phyloP scores from a whole-genome alignment of 2,888 invertebrate genomes.

The Eumerus sabulonum region DNA sequence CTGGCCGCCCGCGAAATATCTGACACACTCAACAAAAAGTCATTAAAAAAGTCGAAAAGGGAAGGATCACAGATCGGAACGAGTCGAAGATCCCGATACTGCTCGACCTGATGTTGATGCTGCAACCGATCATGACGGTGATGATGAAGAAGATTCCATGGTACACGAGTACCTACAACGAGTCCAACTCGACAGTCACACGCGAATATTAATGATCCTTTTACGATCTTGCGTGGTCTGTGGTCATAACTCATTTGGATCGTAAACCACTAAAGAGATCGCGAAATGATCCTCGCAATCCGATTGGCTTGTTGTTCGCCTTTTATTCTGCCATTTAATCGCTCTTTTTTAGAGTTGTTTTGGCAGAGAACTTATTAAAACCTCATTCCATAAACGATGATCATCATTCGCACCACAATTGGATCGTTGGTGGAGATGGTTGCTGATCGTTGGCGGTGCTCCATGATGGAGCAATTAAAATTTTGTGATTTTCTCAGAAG shows the following conservation, averaged over 20 bases:
- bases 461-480: conserved; percentile 68
- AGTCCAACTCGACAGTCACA: conserved; percentile 13
- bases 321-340: conserved; percentile 13
- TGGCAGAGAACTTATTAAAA: conserved; percentile 58
- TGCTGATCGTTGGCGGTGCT: not conserved
- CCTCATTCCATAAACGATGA: conserved; percentile 52
- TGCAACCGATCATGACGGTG: no score
- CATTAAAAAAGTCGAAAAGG: conserved; percentile 48
- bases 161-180: not conserved
- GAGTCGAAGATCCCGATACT: conserved; percentile 41
- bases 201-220: conserved; percentile 76
- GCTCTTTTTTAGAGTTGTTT: conserved; percentile 33
- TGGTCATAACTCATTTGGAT: conserved; percentile 76
- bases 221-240: conserved; percentile 76
- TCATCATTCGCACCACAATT: conserved; percentile 40
- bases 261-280: conserved; percentile 72
- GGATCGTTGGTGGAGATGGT: conserved; percentile 38
- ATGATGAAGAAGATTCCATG: conserved; percentile 8
- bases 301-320: conserved; percentile 29
- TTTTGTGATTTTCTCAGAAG: conserved; percentile 64
- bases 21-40: conserved; percentile 37
- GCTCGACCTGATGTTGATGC: conserved; percentile 6
- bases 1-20: conserved; percentile 30
- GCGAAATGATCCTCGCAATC: conserved; percentile 61
- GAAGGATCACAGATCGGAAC: not conserved